Evolutionary conservation across 2,797 vertebrate species (phyloP).

Genomic region (Lacerta bilineata): DNA sequence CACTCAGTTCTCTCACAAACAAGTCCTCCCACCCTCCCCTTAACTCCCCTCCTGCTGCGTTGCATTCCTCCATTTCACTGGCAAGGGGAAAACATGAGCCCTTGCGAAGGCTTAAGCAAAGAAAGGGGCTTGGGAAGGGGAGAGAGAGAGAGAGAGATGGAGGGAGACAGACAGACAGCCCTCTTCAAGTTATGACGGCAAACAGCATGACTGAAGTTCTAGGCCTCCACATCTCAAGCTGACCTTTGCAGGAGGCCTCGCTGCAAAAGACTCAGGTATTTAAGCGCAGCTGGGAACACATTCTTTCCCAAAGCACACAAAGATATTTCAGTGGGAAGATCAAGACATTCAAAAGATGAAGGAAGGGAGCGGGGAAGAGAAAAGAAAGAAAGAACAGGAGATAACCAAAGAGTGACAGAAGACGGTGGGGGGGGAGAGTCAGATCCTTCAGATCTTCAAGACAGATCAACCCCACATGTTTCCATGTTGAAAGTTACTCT

Average conservation of each 20-base stretch:
- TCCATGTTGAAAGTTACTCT: slow-evolving; percentile 73
- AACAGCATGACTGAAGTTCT: slow-evolving; percentile 82
- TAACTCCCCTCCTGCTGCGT: slow-evolving; percentile 76
- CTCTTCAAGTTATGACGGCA: slow-evolving; percentile 79
- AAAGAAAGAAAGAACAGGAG: slow-evolving; percentile 67
- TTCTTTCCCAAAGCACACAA: slow-evolving; percentile 84
- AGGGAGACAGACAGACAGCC: not conserved
- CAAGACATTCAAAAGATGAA: slow-evolving; percentile 75
- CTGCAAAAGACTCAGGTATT: slow-evolving; percentile 86
- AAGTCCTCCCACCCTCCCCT: slow-evolving; percentile 23
- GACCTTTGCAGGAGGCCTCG: slow-evolving; percentile 76
- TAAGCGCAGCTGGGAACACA: slow-evolving; percentile 83
- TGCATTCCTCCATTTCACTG: slow-evolving; percentile 81
- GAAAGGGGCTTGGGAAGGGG: slow-evolving; percentile 35
- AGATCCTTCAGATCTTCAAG: slow-evolving; percentile 77
- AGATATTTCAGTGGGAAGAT: slow-evolving; percentile 81
- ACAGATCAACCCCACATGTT: slow-evolving; percentile 86
- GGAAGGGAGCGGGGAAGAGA: not conserved
- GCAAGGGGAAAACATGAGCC: slow-evolving; percentile 69
- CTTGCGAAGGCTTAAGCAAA: slow-evolving; percentile 57
- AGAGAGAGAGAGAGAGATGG: slow-evolving; percentile 37
- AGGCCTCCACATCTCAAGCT: slow-evolving; percentile 78
- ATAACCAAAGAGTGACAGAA: slow-evolving; percentile 75
- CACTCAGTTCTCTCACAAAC: slow-evolving; percentile 67
- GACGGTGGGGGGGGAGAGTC: slow-evolving; percentile 49